Percentiles rank a stretch among this genome's conserved stretches.
Conservation (phyloP, 1,140 invertebrate genomes). For the Maconellicoccus hirsutus region DNA sequence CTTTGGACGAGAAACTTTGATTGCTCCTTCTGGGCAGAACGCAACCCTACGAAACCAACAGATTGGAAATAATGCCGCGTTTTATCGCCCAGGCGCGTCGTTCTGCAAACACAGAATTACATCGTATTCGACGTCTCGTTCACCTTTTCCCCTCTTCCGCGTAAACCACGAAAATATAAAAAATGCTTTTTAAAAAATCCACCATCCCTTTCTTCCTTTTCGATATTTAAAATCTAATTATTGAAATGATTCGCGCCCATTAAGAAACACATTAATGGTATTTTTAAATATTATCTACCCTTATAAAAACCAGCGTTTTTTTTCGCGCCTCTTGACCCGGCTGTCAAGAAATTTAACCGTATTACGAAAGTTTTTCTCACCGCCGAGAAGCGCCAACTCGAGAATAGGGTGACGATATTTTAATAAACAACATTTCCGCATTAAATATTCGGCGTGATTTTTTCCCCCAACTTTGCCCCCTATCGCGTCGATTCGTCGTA, state of each 20-base stretch:
- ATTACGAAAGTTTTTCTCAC: not conserved
- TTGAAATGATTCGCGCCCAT: not conserved
- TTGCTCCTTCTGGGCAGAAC: slow-evolving; percentile 1
- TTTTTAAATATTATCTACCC: not conserved
- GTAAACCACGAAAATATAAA: too few relatives aligned
- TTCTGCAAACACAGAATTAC: too few relatives aligned
- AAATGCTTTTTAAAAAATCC: too few relatives aligned
- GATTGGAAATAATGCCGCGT: not conserved
- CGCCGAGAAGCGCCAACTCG: not conserved
- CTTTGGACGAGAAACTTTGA: not conserved
- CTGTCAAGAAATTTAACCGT: not conserved
- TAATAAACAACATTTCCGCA: slow-evolving; percentile 9
- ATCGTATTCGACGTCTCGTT: too few relatives aligned
- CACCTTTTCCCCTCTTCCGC: too few relatives aligned
- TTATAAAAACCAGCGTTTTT: not conserved
- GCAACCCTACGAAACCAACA: not conserved
- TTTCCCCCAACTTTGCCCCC: too few relatives aligned
- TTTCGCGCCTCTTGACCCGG: not conserved
- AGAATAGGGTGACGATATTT: not conserved
- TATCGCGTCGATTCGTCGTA: too few relatives aligned
- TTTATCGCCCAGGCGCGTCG: not conserved
- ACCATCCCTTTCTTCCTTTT: too few relatives aligned
- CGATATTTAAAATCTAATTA: too few relatives aligned
- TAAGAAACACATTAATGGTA: not conserved
- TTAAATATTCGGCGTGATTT: not conserved